Conservation (phyloP, 2,113 vertebrate genomes). For the Pomatostomus ruficeps region DNA sequence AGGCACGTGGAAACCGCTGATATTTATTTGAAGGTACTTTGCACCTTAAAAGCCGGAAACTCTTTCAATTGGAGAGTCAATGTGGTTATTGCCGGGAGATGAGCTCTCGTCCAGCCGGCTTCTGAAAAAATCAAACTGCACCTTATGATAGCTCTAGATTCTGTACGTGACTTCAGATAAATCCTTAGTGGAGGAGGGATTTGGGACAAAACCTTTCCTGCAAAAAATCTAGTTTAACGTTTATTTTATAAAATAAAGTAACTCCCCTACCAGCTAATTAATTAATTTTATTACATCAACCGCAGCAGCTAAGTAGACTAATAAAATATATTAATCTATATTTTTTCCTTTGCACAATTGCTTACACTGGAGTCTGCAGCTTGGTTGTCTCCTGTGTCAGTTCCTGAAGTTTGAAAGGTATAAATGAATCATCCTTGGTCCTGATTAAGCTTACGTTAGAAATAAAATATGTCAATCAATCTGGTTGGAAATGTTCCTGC, state of each 20-base stretch:
- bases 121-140: neutral
- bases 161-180: neutral
- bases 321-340: conserved; percentile 26
- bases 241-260: conserved; percentile 26
- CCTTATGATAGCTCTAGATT: neutral
- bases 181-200: neutral
- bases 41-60: neutral
- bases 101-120: neutral
- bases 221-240: neutral
- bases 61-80: neutral
- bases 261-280: conserved; percentile 11
- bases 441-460: conserved; percentile 75
- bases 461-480: conserved; percentile 79
- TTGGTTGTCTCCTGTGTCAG: conserved; percentile 23
- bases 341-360: neutral
- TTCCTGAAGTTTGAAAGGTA: conserved; percentile 52
- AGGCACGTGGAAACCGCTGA: neutral
- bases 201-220: neutral
- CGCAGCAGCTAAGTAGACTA: neutral
- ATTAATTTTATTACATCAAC: conserved; percentile 3
- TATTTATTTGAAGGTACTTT: conserved; percentile 6
- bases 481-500: conserved; percentile 66
- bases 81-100: neutral
- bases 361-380: conserved; percentile 2
- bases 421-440: conserved; percentile 61